Conservation (phyloP, 2,888 invertebrate genomes). For the Tryphoninae sp. region DNA sequence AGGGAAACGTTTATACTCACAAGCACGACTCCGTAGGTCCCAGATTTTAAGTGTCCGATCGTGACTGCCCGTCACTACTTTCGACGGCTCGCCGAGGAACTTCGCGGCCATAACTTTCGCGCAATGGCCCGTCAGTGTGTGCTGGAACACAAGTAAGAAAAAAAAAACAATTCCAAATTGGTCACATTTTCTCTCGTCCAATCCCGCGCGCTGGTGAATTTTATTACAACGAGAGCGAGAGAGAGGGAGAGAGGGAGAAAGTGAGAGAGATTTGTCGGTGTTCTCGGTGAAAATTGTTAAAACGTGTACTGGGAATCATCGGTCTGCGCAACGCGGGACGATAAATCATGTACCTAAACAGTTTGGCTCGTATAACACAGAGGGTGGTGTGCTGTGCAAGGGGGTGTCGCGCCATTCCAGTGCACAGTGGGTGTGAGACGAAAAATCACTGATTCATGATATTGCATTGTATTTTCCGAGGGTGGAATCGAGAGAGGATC, state of each 20-base stretch:
- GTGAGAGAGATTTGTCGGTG: conserved; percentile 4
- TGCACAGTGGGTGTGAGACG: too few species aligned
- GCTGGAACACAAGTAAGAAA: conserved; percentile 84
- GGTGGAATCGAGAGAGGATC: background rate
- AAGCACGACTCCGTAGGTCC: conserved; percentile 96
- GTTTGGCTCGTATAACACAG: conserved; percentile 18
- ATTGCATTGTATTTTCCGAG: too few species aligned
- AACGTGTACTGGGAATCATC: background rate
- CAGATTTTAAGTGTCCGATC: conserved; percentile 99
- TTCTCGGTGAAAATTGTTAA: conserved; percentile 8
- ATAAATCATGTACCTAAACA: conserved; percentile 6
- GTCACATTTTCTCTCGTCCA: conserved; percentile 28
- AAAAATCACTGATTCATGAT: too few species aligned
- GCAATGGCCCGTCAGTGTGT: conserved; percentile 96
- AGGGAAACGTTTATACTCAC: conserved; percentile 83
- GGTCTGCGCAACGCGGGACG: background rate
- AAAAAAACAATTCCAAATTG: conserved; percentile 19
- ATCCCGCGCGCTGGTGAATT: conserved; percentile 10
- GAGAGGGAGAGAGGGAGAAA: too few species aligned
- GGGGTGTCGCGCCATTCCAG: too few species aligned
- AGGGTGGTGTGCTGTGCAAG: background rate
- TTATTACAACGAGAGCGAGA: conserved; percentile 12
- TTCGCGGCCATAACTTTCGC: conserved; percentile 99
- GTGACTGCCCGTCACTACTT: conserved; percentile 98
- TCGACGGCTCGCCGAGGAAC: conserved; percentile 94